Conservation (phyloP, 2,797 vertebrate genomes). For the Sphaeramia orbicularis region DNA sequence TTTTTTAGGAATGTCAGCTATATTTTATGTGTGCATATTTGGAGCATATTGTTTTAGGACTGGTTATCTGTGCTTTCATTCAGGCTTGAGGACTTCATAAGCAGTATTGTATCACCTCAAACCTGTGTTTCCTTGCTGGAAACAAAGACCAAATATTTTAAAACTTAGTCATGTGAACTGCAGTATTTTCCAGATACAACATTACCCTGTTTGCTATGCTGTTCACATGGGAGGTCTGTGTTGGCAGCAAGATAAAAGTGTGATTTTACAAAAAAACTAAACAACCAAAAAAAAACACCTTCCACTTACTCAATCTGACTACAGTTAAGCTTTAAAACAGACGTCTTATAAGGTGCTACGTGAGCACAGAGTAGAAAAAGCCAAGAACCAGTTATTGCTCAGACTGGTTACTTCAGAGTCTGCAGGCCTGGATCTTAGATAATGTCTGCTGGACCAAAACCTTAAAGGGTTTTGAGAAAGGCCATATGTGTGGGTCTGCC, state of each 20-base stretch:
- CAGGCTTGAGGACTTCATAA: too few relatives aligned
- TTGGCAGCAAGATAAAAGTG: constrained; percentile 39
- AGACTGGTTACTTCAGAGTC: constrained; percentile 14
- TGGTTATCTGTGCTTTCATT: too few relatives aligned
- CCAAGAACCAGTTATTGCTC: constrained; percentile 26
- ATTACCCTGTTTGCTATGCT: constrained; percentile 19
- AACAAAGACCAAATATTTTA: constrained; percentile 39
- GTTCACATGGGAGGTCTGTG: constrained; percentile 33
- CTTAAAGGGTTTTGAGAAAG: constrained; percentile 43
- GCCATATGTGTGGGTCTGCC: constrained; percentile 23
- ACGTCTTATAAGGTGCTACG: constrained; percentile 14
- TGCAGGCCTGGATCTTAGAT: constrained; percentile 19
- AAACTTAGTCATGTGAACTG: constrained; percentile 31
- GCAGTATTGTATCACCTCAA: not conserved
- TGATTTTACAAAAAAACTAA: too few relatives aligned
- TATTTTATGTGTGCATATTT: too few relatives aligned
- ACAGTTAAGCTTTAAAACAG: constrained; percentile 32
- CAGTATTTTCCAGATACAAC: constrained; percentile 36
- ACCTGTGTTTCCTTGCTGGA: constrained; percentile 18
- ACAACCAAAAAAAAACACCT: too few relatives aligned
- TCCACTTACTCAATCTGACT: constrained; percentile 13
- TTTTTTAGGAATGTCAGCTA: too few relatives aligned
- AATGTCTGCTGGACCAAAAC: constrained; percentile 36
- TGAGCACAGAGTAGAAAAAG: constrained; percentile 27
- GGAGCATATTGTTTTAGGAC: too few relatives aligned